These are phyloP conservation scores for Hemibagrus wyckioides DNA, from an alignment of 2,113 vertebrate genomes.

Conservation along the genomic window DNA sequence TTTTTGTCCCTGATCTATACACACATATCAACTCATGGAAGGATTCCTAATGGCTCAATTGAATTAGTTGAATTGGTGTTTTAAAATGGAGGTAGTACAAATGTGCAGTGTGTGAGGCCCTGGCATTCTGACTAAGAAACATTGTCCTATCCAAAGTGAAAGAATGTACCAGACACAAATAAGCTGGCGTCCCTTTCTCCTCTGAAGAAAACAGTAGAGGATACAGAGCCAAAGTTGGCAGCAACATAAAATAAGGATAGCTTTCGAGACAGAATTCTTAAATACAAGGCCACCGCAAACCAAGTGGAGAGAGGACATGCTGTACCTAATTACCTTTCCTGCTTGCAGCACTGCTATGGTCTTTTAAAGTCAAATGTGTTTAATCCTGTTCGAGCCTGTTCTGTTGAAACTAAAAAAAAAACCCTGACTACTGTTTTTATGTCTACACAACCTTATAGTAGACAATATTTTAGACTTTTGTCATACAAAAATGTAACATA, in stretches of 20 bases:
- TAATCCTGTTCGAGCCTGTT: not conserved
- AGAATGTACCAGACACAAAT: not conserved
- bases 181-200: constrained; percentile 2
- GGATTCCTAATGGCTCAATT: not conserved
- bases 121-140: not conserved
- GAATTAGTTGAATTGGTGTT: not conserved
- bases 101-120: not conserved
- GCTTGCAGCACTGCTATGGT: constrained; percentile 5
- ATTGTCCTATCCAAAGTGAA: not conserved
- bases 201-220: constrained; percentile 11
- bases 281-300: constrained; percentile 5
- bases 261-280: constrained; percentile 20
- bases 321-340: constrained; percentile 22
- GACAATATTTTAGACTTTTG: not conserved
- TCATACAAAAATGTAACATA: not conserved
- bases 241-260: constrained; percentile 3
- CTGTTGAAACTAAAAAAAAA: no score
- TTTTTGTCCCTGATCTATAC: not conserved
- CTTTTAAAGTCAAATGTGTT: constrained; percentile 22
- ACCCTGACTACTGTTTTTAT: not conserved
- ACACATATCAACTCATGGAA: not conserved
- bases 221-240: not conserved
- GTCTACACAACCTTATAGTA: not conserved
- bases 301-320: constrained; percentile 7
- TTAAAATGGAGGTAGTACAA: not conserved